These are phyloP conservation scores for Microplitis deprimator DNA, from an alignment of 2,888 invertebrate species.

Conservation along the genomic window DNA sequence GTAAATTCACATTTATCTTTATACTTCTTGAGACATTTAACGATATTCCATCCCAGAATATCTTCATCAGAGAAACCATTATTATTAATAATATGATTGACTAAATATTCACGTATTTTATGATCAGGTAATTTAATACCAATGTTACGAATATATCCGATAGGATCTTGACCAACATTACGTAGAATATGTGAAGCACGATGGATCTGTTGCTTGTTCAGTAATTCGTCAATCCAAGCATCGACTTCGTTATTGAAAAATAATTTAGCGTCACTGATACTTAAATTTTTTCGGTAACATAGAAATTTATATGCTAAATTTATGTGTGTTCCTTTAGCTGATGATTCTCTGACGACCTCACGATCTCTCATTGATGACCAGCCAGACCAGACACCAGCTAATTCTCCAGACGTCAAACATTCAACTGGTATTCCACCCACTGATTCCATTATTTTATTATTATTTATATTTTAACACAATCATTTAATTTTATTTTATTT, in stretches of 20 bases:
- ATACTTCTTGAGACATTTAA: conserved; percentile 64
- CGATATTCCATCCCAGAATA: conserved; percentile 70
- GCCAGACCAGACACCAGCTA: conserved; percentile 77
- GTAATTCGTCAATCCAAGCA: conserved; percentile 77
- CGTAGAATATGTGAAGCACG: conserved; percentile 78
- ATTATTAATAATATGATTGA: conserved; percentile 77
- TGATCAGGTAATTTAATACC: conserved; percentile 76
- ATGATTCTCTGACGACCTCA: conserved; percentile 80
- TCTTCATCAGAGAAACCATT: conserved; percentile 65
- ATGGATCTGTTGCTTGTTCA: conserved; percentile 77
- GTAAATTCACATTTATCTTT: conserved; percentile 58
- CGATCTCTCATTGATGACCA: conserved; percentile 78
- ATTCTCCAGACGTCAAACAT: conserved; percentile 74
- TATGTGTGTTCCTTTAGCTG: conserved; percentile 78
- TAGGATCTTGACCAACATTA: conserved; percentile 76
- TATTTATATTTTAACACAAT: neutral
- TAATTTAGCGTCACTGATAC: conserved; percentile 71
- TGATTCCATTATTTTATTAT: conserved; percentile 42
- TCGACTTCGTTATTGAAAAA: conserved; percentile 73
- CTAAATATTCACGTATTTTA: conserved; percentile 78
- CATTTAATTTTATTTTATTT: neutral
- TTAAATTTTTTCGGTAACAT: conserved; percentile 74
- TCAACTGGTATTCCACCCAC: conserved; percentile 73
- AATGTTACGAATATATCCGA: conserved; percentile 74
- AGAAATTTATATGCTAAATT: conserved; percentile 76